A percentile compares a stretch with the other conserved stretches of the same genome.
phyloP scores from a whole-genome alignment of 1,140 invertebrate genomes.

The Dysdera silvatica region DNA sequence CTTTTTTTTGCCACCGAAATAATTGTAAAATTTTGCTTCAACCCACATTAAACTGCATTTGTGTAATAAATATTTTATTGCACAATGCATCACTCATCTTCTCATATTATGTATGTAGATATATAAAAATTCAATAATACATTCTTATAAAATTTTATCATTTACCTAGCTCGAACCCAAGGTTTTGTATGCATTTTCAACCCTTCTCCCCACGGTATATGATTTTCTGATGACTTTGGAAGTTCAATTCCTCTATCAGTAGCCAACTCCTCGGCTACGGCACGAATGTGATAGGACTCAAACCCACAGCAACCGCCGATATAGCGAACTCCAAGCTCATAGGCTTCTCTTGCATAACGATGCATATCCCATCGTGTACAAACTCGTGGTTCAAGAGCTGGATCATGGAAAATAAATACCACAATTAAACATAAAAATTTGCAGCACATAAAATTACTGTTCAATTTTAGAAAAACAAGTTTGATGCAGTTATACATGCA shows the following conservation, averaged over 20 bases:
- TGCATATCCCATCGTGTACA: slow-evolving; percentile 47
- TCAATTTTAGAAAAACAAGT: no score
- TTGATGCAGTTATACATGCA: no score
- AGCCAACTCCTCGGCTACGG: slow-evolving; percentile 43
- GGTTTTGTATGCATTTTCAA: slow-evolving; percentile 45
- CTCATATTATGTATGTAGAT: no score
- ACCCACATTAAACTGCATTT: no score
- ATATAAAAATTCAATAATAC: no score
- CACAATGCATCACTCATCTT: no score
- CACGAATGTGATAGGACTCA: slow-evolving; percentile 46
- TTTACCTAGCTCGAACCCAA: slow-evolving; percentile 45
- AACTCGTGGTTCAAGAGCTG: slow-evolving; percentile 44
- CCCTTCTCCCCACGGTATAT: slow-evolving; percentile 43
- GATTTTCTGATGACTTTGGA: slow-evolving; percentile 41
- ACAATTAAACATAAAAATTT: neutral
- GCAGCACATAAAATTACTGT: no score
- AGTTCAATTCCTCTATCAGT: slow-evolving; percentile 36
- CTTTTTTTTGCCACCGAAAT: no score
- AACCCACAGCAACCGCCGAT: slow-evolving; percentile 47
- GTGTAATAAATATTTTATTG: no score
- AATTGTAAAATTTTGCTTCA: no score
- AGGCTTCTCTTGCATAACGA: slow-evolving; percentile 43
- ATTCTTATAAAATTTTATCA: no score
- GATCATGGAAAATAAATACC: neutral
- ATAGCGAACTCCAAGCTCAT: slow-evolving; percentile 44